Percentiles rank a stretch among this genome's conserved stretches.
phyloP scores from a whole-genome alignment of 2,888 invertebrate species.

The Alviniconcha strummeri region DNA sequence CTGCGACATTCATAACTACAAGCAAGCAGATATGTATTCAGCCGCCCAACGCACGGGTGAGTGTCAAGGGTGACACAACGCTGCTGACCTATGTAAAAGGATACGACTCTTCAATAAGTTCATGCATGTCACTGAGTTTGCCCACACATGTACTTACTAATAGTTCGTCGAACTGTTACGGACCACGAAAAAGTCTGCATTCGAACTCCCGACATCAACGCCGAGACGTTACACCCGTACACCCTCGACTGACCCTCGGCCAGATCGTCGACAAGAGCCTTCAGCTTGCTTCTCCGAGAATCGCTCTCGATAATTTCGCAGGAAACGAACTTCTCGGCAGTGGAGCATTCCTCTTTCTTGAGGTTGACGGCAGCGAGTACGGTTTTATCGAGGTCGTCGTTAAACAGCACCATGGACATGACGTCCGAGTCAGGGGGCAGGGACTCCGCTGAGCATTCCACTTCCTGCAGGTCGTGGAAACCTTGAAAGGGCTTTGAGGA shows the following conservation, averaged over 20 bases:
- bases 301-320: neutral
- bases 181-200: neutral
- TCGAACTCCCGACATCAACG: neutral
- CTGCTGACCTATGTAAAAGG: no score
- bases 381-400: neutral
- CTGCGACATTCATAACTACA: no score
- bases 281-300: conserved; percentile 2
- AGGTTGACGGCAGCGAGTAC: conserved; percentile 17
- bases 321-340: conserved; percentile 14
- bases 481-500: conserved; percentile 7
- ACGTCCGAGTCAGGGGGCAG: conserved; percentile 16
- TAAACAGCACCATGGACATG: conserved; percentile 13
- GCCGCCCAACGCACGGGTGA: no score
- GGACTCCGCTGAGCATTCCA: conserved; percentile 15
- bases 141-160: no score
- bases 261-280: conserved; percentile 6
- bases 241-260: conserved; percentile 21
- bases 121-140: no score
- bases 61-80: no score
- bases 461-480: conserved; percentile 14
- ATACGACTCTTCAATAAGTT: no score
- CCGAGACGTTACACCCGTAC: conserved; percentile 20
- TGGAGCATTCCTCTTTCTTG: conserved; percentile 18
- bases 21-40: no score
- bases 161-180: no score